Evolutionary conservation across 2,797 vertebrate species (phyloP), one percentile per base, ranked within the genome.

Genomic region (Rousettus madagascariensis): DNA sequence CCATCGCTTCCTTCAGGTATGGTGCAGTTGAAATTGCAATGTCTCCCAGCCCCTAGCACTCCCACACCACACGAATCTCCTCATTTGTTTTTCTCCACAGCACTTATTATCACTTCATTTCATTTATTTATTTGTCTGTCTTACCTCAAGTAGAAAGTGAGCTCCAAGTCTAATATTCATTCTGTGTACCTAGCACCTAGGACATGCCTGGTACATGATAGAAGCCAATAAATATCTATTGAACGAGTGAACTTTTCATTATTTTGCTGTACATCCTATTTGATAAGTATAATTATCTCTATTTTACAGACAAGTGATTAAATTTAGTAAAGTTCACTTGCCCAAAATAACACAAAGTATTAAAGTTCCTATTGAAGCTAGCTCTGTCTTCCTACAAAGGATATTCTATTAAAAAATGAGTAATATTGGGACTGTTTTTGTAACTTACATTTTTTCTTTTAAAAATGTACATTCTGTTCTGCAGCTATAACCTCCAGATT

Each of bases 321-420:
- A 90, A 86, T 53, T 78, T 46, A 72, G 65, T 57, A 13, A 95
- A 84, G 33, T 90, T 78, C 71, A 85, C 24, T 20, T 36, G 55
- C 46, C 53, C 71, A 71, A 95, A 88, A 74, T 55, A 68, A 92
- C 38, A 43, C n/a, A 88, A 63, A 95, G 30, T 77, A 69, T 22
- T 88, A 77, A 88, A 83, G 61, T 63, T 88, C 61, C 43, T 63
- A 71, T 83, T 88, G 61, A 95, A 88, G 53, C 36, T 77, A 92
- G 53, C 63, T 92, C n/a, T 95, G 41, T 36, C 43, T 92, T 43
- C 55, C 36, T 43, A 88, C 24, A 69, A 71, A 92, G 46, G 63
- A 88, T 84, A 11, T 88, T 84, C 69, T 49, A 43, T 88, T 83
- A 88, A 83, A 92, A 83, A 75, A 59, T 53, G 24, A 53, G 43